phyloP scores from a whole-genome alignment of 2,113 vertebrate species.

The Drymodes brunneopygia region DNA sequence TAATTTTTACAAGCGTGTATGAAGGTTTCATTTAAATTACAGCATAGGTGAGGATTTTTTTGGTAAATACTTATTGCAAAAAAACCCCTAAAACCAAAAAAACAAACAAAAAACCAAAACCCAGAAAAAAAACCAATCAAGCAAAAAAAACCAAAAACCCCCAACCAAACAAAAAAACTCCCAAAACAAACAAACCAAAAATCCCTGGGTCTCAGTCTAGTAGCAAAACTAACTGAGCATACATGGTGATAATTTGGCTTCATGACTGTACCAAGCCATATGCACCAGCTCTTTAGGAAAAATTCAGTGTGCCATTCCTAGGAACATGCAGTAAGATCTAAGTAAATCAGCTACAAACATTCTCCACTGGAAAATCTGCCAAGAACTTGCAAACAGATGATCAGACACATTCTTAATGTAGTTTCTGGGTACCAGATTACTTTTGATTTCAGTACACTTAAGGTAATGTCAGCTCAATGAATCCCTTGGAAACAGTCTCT shows the following conservation, averaged over 20 bases:
- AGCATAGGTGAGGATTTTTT: neutral
- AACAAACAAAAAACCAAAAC: neutral
- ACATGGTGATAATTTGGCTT: neutral
- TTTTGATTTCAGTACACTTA: neutral
- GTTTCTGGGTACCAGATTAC: neutral
- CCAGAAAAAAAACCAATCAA: neutral
- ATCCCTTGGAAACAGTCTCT: neutral
- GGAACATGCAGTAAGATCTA: neutral
- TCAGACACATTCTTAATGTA: neutral
- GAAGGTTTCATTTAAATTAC: neutral
- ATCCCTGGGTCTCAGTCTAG: neutral
- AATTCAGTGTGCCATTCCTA: neutral
- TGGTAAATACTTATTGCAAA: neutral
- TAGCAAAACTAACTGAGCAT: neutral
- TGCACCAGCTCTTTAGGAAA: neutral
- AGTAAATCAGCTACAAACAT: neutral
- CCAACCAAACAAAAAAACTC: too few relatives aligned
- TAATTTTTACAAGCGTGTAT: neutral
- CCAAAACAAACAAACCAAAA: neutral
- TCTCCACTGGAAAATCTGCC: neutral
- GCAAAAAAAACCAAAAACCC: neutral
- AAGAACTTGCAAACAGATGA: neutral
- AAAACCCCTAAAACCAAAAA: neutral
- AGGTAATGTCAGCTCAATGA: neutral
- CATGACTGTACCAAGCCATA: neutral